Conservation (phyloP, 2,113 vertebrate species). For the Oncorhynchus tshawytscha region DNA sequence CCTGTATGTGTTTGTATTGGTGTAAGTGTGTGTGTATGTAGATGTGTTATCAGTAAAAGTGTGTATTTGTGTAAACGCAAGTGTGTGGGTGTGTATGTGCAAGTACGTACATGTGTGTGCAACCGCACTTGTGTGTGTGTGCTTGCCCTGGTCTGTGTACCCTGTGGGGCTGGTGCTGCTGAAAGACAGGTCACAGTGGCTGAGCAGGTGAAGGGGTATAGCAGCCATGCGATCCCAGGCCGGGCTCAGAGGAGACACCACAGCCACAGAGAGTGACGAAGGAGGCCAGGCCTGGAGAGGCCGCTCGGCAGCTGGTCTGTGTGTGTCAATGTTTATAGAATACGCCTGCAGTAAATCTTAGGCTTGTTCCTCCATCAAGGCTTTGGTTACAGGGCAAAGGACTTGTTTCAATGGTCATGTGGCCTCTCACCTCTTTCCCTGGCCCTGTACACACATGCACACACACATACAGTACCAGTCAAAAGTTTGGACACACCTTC, state of each 20-base stretch:
- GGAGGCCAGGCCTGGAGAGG: slow-evolving; percentile 20
- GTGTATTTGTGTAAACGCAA: background rate
- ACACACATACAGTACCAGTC: background rate
- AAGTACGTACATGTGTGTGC: slow-evolving; percentile 5
- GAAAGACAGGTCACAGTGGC: slow-evolving; percentile 70
- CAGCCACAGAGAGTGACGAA: slow-evolving; percentile 30
- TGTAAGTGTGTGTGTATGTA: slow-evolving; percentile 9
- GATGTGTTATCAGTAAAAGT: background rate
- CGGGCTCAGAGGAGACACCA: slow-evolving; percentile 48
- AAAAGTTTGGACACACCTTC: too few species aligned
- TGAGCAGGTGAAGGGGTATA: slow-evolving; percentile 65
- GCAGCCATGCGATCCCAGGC: slow-evolving; percentile 56
- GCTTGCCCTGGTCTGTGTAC: background rate
- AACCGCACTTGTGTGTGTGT: background rate
- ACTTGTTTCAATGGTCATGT: slow-evolving; percentile 49
- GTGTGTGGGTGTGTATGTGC: background rate
- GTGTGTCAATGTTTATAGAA: slow-evolving; percentile 79
- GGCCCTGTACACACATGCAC: slow-evolving; percentile 10
- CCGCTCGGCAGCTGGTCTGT: slow-evolving; percentile 65
- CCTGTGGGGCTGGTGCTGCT: slow-evolving; percentile 24
- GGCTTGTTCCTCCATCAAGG: slow-evolving; percentile 50
- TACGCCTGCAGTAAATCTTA: slow-evolving; percentile 72
- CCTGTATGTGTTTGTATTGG: background rate
- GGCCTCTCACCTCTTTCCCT: slow-evolving; percentile 18
- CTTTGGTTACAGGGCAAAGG: slow-evolving; percentile 49